Evolutionary conservation across 2,797 vertebrate genomes (phyloP).

Genomic region (Epinephelus awoara): DNA sequence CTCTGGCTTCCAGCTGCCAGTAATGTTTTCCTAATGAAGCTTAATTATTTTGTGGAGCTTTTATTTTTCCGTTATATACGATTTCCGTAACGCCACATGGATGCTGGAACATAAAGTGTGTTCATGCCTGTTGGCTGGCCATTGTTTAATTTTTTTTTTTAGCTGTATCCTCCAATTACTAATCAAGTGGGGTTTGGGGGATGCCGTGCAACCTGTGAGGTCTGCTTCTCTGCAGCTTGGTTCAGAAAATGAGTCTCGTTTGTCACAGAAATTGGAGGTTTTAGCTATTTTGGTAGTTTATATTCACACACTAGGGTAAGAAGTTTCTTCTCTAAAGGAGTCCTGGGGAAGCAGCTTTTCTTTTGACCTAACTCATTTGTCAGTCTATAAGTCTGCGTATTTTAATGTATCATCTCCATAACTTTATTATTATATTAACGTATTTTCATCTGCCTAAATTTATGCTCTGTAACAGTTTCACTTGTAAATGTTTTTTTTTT

Average conservation of each 20-base stretch:
- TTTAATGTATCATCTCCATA: slow-evolving; percentile 10
- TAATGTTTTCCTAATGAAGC: slow-evolving; percentile 44
- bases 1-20: slow-evolving; percentile 19
- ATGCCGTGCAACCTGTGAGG: slow-evolving; percentile 51
- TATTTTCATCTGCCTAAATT: slow-evolving; percentile 11
- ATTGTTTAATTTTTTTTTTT: slow-evolving; percentile 28
- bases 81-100: slow-evolving; percentile 50
- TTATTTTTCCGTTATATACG: slow-evolving; percentile 22
- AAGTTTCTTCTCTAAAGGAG: not conserved
- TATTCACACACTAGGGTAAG: slow-evolving; percentile 31
- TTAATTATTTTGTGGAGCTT: slow-evolving; percentile 42
- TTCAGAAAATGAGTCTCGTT: slow-evolving; percentile 24
- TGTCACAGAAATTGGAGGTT: slow-evolving; percentile 39
- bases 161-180: slow-evolving; percentile 56
- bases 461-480: not conserved
- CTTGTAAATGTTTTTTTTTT: slow-evolving; percentile 10
- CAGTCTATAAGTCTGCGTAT: slow-evolving; percentile 1
- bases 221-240: slow-evolving; percentile 31
- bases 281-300: slow-evolving; percentile 37
- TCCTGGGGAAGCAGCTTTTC: slow-evolving; percentile 22
- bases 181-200: slow-evolving; percentile 16
- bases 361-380: slow-evolving; percentile 39
- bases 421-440: slow-evolving; percentile 13
- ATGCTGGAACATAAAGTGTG: slow-evolving; percentile 29
- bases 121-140: slow-evolving; percentile 26